Evolutionary conservation across 2,797 vertebrate genomes (phyloP).

Genomic region (Anniella stebbinsi): DNA sequence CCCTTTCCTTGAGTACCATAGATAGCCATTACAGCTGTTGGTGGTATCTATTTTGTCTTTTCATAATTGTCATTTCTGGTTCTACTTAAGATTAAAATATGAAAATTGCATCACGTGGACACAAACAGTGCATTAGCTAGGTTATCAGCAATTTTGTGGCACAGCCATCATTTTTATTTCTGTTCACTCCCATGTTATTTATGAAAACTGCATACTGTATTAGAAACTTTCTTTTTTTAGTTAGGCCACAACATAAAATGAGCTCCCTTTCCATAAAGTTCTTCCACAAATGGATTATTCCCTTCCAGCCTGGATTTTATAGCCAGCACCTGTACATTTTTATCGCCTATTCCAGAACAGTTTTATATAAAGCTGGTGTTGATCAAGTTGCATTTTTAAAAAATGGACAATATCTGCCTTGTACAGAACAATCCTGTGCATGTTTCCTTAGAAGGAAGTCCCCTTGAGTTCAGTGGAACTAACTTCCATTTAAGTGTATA

Average conservation of each 20-base stretch:
- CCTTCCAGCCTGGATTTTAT: conserved; percentile 50
- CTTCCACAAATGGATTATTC: conserved; percentile 59
- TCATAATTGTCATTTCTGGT: conserved; percentile 83
- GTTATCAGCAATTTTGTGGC: conserved; percentile 71
- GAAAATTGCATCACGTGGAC: conserved; percentile 78
- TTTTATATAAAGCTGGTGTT: conserved; percentile 61
- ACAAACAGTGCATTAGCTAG: conserved; percentile 70
- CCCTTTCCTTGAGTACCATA: conserved; percentile 72
- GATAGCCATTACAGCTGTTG: conserved; percentile 82
- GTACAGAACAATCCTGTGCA: background rate
- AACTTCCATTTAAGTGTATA: background rate
- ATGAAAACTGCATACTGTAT: conserved; percentile 66
- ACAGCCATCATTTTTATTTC: conserved; percentile 65
- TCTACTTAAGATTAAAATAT: conserved; percentile 85
- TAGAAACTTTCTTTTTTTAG: conserved; percentile 63
- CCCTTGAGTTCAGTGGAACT: background rate
- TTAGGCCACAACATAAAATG: conserved; percentile 55
- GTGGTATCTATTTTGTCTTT: conserved; percentile 83
- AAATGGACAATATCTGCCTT: background rate
- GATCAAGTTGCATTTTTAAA: conserved; percentile 20
- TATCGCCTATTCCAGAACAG: conserved; percentile 65
- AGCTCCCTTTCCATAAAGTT: conserved; percentile 56
- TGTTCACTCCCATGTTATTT: conserved; percentile 71
- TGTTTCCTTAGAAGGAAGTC: background rate
- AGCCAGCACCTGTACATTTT: conserved; percentile 64